phyloP scores from a whole-genome alignment of 2,888 invertebrate genomes.

The Pocota personata region DNA sequence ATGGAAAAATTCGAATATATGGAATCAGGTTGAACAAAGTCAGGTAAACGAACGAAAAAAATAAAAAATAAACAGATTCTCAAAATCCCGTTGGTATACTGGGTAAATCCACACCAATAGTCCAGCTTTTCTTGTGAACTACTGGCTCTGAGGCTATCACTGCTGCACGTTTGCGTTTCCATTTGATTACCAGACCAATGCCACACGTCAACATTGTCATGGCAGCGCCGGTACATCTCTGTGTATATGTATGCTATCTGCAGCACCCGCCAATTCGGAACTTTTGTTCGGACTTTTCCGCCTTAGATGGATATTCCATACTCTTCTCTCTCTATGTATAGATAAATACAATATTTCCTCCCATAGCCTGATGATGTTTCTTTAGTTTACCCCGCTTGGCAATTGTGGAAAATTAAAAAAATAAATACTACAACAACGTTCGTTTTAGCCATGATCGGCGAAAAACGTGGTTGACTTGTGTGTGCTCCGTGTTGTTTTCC shows the following conservation, averaged over 20 bases:
- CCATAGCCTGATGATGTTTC: conserved; percentile 24
- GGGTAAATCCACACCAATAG: conserved; percentile 32
- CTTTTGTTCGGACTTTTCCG: conserved; percentile 53
- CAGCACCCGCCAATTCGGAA: conserved; percentile 49
- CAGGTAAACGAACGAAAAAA: conserved; percentile 4
- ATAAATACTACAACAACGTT: conserved; percentile 37
- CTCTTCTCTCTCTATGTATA: conserved; percentile 11
- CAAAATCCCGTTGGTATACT: conserved; percentile 42
- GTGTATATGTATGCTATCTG: not conserved
- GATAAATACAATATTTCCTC: conserved; percentile 36
- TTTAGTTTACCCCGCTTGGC: conserved; percentile 27
- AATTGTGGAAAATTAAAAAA: conserved; percentile 61
- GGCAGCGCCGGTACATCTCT: not conserved
- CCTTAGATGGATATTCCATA: conserved; percentile 33
- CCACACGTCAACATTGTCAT: conserved; percentile 58
- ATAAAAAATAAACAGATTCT: not conserved
- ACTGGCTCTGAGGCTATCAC: not conserved
- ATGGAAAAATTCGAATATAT: conserved; percentile 63
- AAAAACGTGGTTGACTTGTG: conserved; percentile 63
- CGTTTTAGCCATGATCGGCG: conserved; percentile 63
- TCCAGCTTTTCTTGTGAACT: conserved; percentile 30
- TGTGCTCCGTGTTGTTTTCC: conserved; percentile 62
- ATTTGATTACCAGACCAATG: conserved; percentile 66
- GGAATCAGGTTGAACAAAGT: conserved; percentile 45
- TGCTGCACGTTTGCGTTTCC: conserved; percentile 61